A percentile compares a stretch with the other conserved stretches of the same genome.
phyloP scores from a whole-genome alignment of 2,797 vertebrate species.

The Coreius guichenoti region DNA sequence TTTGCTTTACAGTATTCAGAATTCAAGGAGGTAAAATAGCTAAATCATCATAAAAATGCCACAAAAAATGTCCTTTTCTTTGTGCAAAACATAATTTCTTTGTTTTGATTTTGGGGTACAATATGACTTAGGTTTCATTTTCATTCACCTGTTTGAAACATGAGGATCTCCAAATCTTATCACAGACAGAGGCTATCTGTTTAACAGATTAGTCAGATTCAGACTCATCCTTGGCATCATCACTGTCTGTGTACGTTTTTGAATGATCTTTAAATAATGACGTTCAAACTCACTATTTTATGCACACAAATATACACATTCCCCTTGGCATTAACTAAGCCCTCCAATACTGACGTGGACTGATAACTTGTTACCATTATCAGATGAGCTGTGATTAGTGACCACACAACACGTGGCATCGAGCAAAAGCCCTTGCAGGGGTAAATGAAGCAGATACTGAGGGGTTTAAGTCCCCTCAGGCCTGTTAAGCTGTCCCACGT shows the following conservation, averaged over 20 bases:
- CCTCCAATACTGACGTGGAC: not conserved
- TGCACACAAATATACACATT: slow-evolving; percentile 9
- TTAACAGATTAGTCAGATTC: slow-evolving; percentile 40
- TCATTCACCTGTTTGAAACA: not conserved
- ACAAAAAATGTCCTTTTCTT: not conserved
- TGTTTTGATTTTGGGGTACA: not conserved
- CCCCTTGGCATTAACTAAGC: not conserved
- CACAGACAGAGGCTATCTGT: slow-evolving; percentile 25
- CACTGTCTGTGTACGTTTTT: not conserved
- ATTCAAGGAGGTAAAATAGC: not conserved
- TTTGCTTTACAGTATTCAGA: not conserved
- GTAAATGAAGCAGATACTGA: slow-evolving; percentile 37
- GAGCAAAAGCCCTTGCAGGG: slow-evolving; percentile 36
- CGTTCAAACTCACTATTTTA: not conserved
- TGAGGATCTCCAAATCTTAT: not conserved
- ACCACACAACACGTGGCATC: slow-evolving; percentile 44
- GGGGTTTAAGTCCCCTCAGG: slow-evolving; percentile 59
- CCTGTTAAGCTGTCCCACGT: slow-evolving; percentile 42
- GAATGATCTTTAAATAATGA: not conserved
- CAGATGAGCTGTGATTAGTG: slow-evolving; percentile 43
- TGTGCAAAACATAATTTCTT: not conserved
- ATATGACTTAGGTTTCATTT: not conserved
- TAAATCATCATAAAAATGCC: not conserved
- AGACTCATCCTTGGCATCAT: not conserved
- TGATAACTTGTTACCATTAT: not conserved